Evolutionary conservation across 2,113 vertebrate species (phyloP).

Genomic region (Coptodon rendalli): DNA sequence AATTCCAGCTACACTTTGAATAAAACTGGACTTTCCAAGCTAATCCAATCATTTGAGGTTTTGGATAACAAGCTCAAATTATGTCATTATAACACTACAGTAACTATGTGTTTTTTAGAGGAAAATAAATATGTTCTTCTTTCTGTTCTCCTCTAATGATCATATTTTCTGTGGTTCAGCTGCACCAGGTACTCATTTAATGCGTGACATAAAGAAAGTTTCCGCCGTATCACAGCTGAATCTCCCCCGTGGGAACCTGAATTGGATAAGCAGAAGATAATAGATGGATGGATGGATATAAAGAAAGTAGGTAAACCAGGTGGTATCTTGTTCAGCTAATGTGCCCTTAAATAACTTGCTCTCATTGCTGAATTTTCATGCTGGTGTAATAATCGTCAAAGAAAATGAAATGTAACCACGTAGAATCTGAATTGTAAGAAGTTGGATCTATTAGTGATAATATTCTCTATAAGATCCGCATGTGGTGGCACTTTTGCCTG

Average conservation of each 20-base stretch:
- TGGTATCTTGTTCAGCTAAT: background rate
- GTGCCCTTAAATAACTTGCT: background rate
- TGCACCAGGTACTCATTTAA: background rate
- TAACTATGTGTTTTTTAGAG: background rate
- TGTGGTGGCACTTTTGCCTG: background rate
- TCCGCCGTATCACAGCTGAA: background rate
- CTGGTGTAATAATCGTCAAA: fast-evolving
- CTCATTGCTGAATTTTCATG: background rate
- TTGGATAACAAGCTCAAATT: background rate
- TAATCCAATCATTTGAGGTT: background rate
- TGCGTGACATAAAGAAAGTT: background rate
- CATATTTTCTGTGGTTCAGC: background rate
- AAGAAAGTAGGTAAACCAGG: background rate
- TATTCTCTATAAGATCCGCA: background rate
- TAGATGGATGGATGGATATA: background rate
- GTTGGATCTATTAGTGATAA: background rate
- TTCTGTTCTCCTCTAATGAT: background rate
- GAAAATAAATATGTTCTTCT: background rate
- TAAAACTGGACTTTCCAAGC: background rate
- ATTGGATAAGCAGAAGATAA: background rate
- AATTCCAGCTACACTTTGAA: background rate
- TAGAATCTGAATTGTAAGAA: background rate
- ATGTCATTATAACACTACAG: background rate
- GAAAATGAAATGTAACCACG: background rate
- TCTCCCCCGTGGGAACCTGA: background rate